These are phyloP conservation scores for Nipponia nippon DNA, from an alignment of 2,113 vertebrate species.

Conservation along the genomic window DNA sequence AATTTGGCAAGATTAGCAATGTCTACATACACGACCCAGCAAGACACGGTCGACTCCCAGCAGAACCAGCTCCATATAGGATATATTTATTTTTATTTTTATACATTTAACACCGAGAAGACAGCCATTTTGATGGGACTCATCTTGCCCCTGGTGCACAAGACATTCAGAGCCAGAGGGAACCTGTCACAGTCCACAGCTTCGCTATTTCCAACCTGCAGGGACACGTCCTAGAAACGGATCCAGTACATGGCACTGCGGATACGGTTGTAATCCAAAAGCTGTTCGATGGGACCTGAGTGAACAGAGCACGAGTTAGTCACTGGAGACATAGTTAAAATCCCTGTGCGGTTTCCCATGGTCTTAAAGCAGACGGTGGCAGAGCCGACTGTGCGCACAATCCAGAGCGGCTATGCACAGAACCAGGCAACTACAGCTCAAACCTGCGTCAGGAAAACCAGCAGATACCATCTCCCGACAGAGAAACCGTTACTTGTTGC, in stretches of 20 bases:
- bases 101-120: not conserved
- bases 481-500: not conserved
- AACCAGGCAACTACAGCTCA: not conserved
- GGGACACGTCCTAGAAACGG: slow-evolving; percentile 76
- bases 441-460: not conserved
- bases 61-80: not conserved
- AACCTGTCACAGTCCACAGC: not conserved
- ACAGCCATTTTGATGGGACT: not conserved
- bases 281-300: slow-evolving; percentile 89
- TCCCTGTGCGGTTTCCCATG: not conserved
- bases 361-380: not conserved
- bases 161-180: not conserved
- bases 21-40: not conserved
- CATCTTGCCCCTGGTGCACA: not conserved
- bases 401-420: not conserved
- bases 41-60: not conserved
- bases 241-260: slow-evolving; percentile 95
- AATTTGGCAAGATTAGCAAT: not conserved
- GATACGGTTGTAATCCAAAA: slow-evolving; percentile 94
- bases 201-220: not conserved
- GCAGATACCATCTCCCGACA: not conserved
- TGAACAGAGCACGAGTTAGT: slow-evolving; percentile 18
- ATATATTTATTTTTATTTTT: slow-evolving; percentile 39
- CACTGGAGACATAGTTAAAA: not conserved
- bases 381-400: not conserved